Percentiles rank a stretch among this genome's conserved stretches.
These are phyloP conservation scores for Labeo calbasu DNA, from an alignment of 2,797 vertebrate species.

Conservation along the genomic window DNA sequence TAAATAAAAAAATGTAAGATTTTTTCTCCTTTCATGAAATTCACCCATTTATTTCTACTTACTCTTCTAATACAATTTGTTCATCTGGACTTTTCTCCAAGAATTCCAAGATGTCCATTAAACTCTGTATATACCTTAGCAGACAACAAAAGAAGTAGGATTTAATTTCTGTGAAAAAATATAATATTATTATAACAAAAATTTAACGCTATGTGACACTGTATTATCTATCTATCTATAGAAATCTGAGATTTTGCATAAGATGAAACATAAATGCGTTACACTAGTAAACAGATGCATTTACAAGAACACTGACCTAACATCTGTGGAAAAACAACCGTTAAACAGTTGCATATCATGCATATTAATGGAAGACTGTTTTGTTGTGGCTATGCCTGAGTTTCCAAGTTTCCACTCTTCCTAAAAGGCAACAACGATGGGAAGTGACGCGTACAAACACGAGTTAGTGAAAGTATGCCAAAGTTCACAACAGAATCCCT, in stretches of 20 bases:
- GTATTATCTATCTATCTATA: background rate
- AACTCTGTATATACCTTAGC: conserved; percentile 93
- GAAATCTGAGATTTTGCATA: too few relatives aligned
- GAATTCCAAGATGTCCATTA: conserved; percentile 93
- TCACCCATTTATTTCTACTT: conserved; percentile 66
- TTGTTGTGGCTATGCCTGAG: conserved; percentile 3
- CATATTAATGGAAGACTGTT: conserved; percentile 22
- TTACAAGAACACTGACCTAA: background rate
- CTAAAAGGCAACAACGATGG: conserved; percentile 6
- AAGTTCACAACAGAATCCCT: conserved; percentile 68
- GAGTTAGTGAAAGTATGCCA: conserved; percentile 62
- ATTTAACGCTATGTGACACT: background rate
- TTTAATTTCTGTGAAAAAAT: background rate
- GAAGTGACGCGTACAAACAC: conserved; percentile 55
- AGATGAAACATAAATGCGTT: background rate
- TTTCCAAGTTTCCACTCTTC: conserved; percentile 34
- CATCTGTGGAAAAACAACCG: background rate
- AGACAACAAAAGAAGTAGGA: conserved; percentile 10
- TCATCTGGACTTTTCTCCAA: conserved; percentile 88
- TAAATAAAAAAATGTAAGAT: background rate
- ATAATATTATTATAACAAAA: background rate
- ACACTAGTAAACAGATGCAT: background rate
- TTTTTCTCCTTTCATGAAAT: background rate
- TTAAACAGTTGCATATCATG: background rate
- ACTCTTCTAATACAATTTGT: conserved; percentile 85